Conservation (phyloP, 2,113 vertebrate genomes). For the Mesocricetus auratus region DNA sequence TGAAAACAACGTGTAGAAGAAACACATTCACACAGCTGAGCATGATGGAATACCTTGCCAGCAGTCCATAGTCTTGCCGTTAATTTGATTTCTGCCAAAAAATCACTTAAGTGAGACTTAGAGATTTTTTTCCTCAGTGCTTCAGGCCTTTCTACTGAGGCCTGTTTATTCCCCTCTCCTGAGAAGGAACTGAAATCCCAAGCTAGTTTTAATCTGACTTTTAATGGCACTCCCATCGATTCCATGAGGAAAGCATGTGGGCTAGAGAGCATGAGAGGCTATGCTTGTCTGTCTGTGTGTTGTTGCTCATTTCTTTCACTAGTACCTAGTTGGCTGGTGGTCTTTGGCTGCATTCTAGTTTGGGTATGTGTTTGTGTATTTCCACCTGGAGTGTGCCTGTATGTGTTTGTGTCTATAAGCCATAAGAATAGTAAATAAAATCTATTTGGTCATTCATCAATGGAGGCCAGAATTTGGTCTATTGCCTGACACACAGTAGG, state of each 20-base stretch:
- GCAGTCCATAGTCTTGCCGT: slow-evolving; percentile 84
- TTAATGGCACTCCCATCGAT: slow-evolving; percentile 60
- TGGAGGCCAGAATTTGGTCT: not conserved
- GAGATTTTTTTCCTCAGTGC: slow-evolving; percentile 83
- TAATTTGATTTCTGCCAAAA: slow-evolving; percentile 90
- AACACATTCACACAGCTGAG: slow-evolving; percentile 80
- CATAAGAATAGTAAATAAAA: not conserved
- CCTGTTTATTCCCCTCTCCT: slow-evolving; percentile 85
- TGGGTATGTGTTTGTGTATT: not conserved
- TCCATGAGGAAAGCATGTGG: not conserved
- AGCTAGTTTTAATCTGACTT: slow-evolving; percentile 75
- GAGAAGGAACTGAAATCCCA: slow-evolving; percentile 73
- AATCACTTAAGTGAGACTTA: slow-evolving; percentile 90
- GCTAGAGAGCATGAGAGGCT: not conserved
- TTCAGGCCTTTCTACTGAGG: slow-evolving; percentile 84
- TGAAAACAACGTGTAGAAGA: slow-evolving; percentile 82
- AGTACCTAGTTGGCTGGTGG: not conserved
- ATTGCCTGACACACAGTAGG: not conserved
- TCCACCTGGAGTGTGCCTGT: not conserved
- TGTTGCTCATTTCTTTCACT: slow-evolving; percentile 12
- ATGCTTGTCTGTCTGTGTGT: not conserved
- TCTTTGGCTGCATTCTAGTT: not conserved
- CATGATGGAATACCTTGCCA: slow-evolving; percentile 88
- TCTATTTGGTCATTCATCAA: not conserved
- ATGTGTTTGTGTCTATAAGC: not conserved